Percentiles rank a stretch among this genome's conserved stretches.
Conservation (phyloP, 2,888 invertebrate genomes). For the Hyles lineata region DNA sequence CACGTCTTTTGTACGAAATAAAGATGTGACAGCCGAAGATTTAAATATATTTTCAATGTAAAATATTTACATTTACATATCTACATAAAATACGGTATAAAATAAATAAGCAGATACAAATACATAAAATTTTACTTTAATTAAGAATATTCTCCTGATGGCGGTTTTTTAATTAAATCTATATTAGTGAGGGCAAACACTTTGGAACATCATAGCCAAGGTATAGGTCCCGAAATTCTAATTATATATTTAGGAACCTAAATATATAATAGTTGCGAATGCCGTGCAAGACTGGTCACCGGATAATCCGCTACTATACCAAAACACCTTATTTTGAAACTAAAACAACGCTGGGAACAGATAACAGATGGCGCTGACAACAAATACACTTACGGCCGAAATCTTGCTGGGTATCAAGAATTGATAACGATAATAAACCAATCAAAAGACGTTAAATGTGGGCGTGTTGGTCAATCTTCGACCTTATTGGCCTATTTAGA, state of each 20-base stretch:
- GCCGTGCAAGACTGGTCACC: not conserved
- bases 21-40: slow-evolving; percentile 68
- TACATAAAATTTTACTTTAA: not conserved
- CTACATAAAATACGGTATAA: not conserved
- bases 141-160: slow-evolving; percentile 11
- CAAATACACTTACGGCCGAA: too few relatives aligned
- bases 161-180: slow-evolving; percentile 25
- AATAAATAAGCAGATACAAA: slow-evolving; percentile 14
- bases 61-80: slow-evolving; percentile 1
- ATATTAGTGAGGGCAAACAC: slow-evolving; percentile 42
- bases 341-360: slow-evolving; percentile 33
- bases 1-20: slow-evolving; percentile 67
- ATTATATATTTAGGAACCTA: slow-evolving; percentile 69
- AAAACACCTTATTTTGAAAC: slow-evolving; percentile 30
- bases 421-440: too few relatives aligned
- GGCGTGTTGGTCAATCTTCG: too few relatives aligned
- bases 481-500: too few relatives aligned
- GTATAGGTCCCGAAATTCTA: slow-evolving; percentile 59
- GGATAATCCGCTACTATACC: not conserved
- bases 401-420: too few relatives aligned
- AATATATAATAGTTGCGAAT: slow-evolving; percentile 26
- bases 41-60: not conserved
- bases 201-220: slow-evolving; percentile 81
- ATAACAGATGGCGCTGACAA: slow-evolving; percentile 40
- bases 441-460: too few relatives aligned